Evolutionary conservation across 1,140 invertebrate species (phyloP).

Genomic region (Chrysopa pallens): DNA sequence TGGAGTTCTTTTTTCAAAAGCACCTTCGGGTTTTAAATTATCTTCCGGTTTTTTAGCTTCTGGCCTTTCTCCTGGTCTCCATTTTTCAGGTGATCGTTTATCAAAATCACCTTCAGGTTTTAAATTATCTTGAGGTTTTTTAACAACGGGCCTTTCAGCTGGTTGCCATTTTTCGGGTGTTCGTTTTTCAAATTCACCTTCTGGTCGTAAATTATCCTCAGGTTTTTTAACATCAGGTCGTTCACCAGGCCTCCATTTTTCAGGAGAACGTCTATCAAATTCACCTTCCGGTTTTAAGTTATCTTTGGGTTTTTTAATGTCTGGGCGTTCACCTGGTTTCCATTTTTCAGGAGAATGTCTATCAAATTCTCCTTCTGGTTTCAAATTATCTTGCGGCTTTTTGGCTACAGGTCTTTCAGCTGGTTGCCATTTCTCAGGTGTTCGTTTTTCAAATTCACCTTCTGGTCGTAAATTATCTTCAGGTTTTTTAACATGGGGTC

Average conservation of each 20-base stretch:
- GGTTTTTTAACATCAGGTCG: conserved; percentile 27
- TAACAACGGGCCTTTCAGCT: conserved; percentile 21
- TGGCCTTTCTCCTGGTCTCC: conserved; percentile 32
- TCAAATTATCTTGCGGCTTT: conserved; percentile 36
- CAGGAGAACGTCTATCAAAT: conserved; percentile 27
- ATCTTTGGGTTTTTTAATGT: conserved; percentile 30
- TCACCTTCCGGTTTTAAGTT: conserved; percentile 43
- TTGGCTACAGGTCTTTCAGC: conserved; percentile 32
- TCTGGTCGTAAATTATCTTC: conserved; percentile 32
- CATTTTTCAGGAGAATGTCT: conserved; percentile 22
- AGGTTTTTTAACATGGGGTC: conserved; percentile 22
- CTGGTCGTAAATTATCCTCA: conserved; percentile 32
- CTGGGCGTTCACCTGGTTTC: conserved; percentile 23
- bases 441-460: conserved; percentile 33
- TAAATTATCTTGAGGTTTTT: conserved; percentile 31
- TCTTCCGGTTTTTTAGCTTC: conserved; percentile 31
- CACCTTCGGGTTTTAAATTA: conserved; percentile 36
- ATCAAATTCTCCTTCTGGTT: conserved; percentile 34
- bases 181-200: conserved; percentile 23
- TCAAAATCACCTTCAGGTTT: conserved; percentile 37
- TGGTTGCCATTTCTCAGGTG: conserved; percentile 25
- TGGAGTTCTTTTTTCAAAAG: conserved; percentile 26
- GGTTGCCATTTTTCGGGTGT: conserved; percentile 21
- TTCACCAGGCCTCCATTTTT: conserved; percentile 27
- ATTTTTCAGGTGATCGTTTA: conserved; percentile 23